Percentiles rank a stretch among this genome's conserved stretches.
Evolutionary conservation across 2,888 invertebrate species (phyloP).

Genomic region (Plagodis dolabraria): DNA sequence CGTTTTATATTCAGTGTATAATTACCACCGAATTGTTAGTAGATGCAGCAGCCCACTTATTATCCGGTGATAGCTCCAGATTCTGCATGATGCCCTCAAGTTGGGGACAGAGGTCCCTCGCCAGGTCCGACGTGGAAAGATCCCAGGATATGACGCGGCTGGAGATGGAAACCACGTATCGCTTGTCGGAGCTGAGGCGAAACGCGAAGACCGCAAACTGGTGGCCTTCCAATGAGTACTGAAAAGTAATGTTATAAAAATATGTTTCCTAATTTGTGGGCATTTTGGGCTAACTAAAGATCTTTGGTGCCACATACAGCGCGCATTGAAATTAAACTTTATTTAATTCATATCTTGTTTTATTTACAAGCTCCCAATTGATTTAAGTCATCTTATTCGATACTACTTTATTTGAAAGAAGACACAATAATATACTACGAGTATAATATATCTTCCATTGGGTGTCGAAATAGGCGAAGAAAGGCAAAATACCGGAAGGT

Average conservation of each 20-base stretch:
- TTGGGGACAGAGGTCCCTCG: slow-evolving; percentile 94
- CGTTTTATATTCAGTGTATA: not conserved
- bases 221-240: slow-evolving; percentile 99
- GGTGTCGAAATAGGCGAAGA: no score
- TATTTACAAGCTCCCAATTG: no score
- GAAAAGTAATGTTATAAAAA: slow-evolving; percentile 42
- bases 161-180: slow-evolving; percentile 97
- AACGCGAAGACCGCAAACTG: slow-evolving; percentile 98
- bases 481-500: no score
- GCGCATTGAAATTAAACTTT: no score
- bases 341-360: no score
- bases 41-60: slow-evolving; percentile 97
- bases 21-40: slow-evolving; percentile 96
- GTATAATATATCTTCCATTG: no score
- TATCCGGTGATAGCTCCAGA: slow-evolving; percentile 95
- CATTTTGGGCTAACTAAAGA: no score
- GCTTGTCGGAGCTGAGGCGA: slow-evolving; percentile 94
- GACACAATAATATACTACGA: no score
- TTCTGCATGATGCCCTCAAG: slow-evolving; percentile 99
- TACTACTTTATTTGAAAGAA: no score
- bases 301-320: no score
- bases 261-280: no score
- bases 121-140: slow-evolving; percentile 96
- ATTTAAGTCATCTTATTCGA: no score
- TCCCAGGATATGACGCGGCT: slow-evolving; percentile 99